A percentile compares a stretch with the other conserved stretches of the same genome.
Evolutionary conservation across 1,140 invertebrate species (phyloP).

Genomic region (Antheraea pernyi): DNA sequence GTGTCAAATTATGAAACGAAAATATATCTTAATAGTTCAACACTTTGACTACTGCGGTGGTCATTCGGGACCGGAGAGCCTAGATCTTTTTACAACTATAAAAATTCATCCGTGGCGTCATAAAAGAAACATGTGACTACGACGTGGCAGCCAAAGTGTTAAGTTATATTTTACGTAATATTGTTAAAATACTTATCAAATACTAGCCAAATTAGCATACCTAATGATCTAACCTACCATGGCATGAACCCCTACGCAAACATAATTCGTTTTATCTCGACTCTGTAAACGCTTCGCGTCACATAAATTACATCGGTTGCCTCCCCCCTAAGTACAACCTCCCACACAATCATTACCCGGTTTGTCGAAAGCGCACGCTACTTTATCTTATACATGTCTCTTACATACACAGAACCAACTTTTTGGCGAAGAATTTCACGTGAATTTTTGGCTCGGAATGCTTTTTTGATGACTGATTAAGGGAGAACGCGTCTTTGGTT

Average conservation of each 20-base stretch:
- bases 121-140: too few species aligned
- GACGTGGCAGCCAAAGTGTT: too few species aligned
- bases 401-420: neutral
- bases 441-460: neutral
- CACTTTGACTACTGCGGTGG: too few species aligned
- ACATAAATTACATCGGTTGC: conserved; percentile 6
- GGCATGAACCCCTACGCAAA: neutral
- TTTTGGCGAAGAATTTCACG: neutral
- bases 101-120: too few species aligned
- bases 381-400: conserved; percentile 1
- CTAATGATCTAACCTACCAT: too few species aligned
- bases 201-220: too few species aligned
- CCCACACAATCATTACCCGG: conserved; percentile 7
- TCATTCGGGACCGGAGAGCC: too few species aligned
- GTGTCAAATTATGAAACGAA: too few species aligned
- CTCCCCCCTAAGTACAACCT: neutral
- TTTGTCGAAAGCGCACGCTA: conserved; percentile 3
- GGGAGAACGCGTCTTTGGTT: neutral
- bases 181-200: too few species aligned
- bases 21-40: too few species aligned
- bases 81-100: too few species aligned
- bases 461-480: conserved; percentile 1
- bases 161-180: too few species aligned
- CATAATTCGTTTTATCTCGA: conserved; percentile 8
- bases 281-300: neutral